Evolutionary conservation across 2,113 vertebrate species (phyloP), one percentile per base, ranked within the genome.

Genomic region (Carlito syrichta): DNA sequence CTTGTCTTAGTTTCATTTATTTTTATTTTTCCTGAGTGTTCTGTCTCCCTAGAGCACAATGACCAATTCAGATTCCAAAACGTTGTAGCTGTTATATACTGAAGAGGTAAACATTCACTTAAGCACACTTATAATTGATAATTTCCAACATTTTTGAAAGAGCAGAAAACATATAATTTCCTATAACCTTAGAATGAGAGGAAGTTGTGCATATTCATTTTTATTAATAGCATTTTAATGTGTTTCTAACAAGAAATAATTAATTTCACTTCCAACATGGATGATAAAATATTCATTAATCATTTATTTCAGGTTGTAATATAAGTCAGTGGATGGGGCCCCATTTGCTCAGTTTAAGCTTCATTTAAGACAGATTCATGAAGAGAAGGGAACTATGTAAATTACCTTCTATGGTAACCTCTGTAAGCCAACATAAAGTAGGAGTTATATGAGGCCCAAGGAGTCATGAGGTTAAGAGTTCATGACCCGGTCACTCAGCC

Each of bases 251-350:
- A 83, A 79, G 48, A 5, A 86, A 81, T 66, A 83, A 68, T 48
- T 81, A 62, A 83, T 79, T 96, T 27, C 2, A 83, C 35, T 63
- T 84, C 6, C 30, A 89, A 52, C 50, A n/a, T 60, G 85, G 85
- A 43, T 11, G 52, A 25, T 77, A 85, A 71, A 85, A 60, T 93
- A 85, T 40, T 88, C 23, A 68, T 52, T 62, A 84, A 30, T 60
- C 58, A 66, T 83, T 82, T 96, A 76, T 93, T 94, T 90, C n/a
- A 85, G n/a, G 19, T 88, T 76, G 30, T 68, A 81, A 35, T 89
- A 0, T 81, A 79, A 87, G 1, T 56, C 6, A 63, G 48, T 12
- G 8, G n/a, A 76, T 45, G 38, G 22, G 48, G 4, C 71, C 1
- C 79, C 23, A 10, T 85, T 89, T 50, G 73, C 13, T 90, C 35